Conservation (phyloP, 2,113 vertebrate species). For the Psittacula cyanocephala region DNA sequence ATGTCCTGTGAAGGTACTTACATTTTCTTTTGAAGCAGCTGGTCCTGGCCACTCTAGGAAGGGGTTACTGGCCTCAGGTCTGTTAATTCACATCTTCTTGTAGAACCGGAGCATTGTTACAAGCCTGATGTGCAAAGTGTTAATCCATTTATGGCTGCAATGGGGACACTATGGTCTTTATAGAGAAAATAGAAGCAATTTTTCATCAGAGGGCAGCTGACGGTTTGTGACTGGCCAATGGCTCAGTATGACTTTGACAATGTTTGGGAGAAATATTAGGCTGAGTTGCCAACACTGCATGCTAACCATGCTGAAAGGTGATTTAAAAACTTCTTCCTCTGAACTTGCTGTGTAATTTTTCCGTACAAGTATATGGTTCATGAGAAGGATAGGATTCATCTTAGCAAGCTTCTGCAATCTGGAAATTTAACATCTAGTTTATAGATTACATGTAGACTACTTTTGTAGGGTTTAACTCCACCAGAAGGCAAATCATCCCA, state of each 20-base stretch:
- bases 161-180: background rate
- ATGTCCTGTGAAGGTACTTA: background rate
- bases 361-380: fast-evolving
- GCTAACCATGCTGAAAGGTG: background rate
- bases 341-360: fast-evolving
- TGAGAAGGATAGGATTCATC: fast-evolving
- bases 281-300: fast-evolving
- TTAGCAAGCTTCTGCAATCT: background rate
- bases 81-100: background rate
- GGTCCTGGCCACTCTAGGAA: background rate
- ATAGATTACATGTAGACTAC: background rate
- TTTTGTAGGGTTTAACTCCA: background rate
- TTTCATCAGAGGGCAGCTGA: background rate
- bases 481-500: background rate
- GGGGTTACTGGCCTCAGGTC: background rate
- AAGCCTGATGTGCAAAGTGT: background rate
- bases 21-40: background rate
- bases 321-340: background rate
- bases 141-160: background rate
- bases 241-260: background rate
- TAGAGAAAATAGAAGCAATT: background rate
- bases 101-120: background rate
- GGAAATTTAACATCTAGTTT: background rate
- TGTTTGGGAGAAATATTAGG: background rate
- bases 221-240: background rate